Base-by-base conservation (phyloP, 2,113 vertebrate species). In the Menura novaehollandiae region DNA sequence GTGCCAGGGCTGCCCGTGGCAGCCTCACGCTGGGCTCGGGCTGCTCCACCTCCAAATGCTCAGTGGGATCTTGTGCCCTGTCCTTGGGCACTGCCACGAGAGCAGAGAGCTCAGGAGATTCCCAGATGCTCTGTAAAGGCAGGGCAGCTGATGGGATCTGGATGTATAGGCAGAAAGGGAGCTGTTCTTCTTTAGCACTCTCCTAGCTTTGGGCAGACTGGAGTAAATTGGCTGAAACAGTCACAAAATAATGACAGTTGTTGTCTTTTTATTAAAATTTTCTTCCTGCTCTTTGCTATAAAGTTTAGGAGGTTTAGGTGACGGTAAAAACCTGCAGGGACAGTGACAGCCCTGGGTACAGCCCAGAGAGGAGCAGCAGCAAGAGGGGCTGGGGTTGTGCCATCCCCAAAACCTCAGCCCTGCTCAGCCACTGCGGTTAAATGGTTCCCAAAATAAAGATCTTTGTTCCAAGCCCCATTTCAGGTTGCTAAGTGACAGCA, bases 401-500 rank as follows among this genome's bases (percentile, higher is more conserved):
- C 7, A 0, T 12, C 52, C 28, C 71, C 1, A 1, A 12, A 17
- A 8, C 23, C 88, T 56, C 77, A 37, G 30, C 78, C 84, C 60
- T 26, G 7, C 2, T 75, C 84, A 66, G 77, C n/a, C 78, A 47
- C 4, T 0, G 4, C 53, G 30, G 2, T 6, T 14, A 11, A 80
- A 15, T 1, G 51, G 24, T 4, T 78, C 88, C 84, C 85, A 85
- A 85, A 95, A 88, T 85, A 53, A 73, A 94, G 73, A 64, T 74
- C 79, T 90, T 47, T 88, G 74, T 88, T 97, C 82, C 63, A 17
- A 80, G 64, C 3, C 64, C 63, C 7, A 4, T 58, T 75, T n/a
- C 91, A 71, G 91, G 96, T 95, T 96, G 93, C 89, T 89, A 83
- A 93, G 91, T 95, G 92, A 96, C 93, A 67, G 82, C 90, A 76